Evolutionary conservation across 1,140 invertebrate genomes (phyloP).

Genomic region (Drosophila dunni): DNA sequence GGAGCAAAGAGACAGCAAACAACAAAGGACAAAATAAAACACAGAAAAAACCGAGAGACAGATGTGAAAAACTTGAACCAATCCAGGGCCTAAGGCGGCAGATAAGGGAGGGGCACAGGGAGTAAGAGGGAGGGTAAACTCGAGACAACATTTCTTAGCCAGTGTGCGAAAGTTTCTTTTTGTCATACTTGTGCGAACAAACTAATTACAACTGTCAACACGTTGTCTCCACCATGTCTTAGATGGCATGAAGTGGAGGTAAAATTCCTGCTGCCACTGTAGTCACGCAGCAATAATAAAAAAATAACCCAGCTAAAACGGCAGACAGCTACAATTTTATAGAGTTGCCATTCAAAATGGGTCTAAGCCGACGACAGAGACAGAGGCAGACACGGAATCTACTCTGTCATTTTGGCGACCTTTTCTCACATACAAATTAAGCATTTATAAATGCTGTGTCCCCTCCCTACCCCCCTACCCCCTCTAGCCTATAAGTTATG

Average conservation of each 20-base stretch:
- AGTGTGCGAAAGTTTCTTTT: constrained; percentile 69
- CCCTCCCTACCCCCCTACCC: background rate
- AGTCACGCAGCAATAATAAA: constrained; percentile 64
- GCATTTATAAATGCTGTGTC: constrained; percentile 58
- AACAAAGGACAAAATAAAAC: constrained; percentile 14
- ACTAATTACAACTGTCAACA: constrained; percentile 83
- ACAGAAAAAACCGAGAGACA: constrained; percentile 37
- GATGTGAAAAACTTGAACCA: constrained; percentile 47
- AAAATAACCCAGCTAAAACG: constrained; percentile 32
- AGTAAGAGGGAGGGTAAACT: background rate
- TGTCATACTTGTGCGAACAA: constrained; percentile 82
- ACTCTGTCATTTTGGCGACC: constrained; percentile 27
- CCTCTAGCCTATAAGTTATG: background rate
- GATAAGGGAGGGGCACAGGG: background rate
- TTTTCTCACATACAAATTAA: constrained; percentile 61
- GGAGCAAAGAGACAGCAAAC: constrained; percentile 16
- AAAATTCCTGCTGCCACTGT: constrained; percentile 32
- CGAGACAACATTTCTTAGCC: constrained; percentile 36
- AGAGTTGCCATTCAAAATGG: constrained; percentile 41
- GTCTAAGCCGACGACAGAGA: background rate
- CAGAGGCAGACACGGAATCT: background rate
- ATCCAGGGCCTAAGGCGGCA: background rate
- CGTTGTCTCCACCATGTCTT: constrained; percentile 40
- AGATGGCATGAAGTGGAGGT: background rate
- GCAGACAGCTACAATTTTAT: constrained; percentile 38